phyloP scores from a whole-genome alignment of 1,140 invertebrate species.

The Pissodes strobi region DNA sequence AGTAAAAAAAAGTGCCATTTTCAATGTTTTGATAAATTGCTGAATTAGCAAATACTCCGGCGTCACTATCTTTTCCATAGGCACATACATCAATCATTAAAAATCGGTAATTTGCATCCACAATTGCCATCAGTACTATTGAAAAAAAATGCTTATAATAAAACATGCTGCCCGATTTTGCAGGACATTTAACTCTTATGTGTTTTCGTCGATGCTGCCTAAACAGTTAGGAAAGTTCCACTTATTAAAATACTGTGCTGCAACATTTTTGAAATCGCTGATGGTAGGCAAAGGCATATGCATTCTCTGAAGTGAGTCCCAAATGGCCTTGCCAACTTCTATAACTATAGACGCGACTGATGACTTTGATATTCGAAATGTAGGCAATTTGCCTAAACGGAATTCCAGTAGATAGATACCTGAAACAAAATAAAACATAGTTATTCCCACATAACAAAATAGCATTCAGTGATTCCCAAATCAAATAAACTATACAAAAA shows the following conservation, averaged over 20 bases:
- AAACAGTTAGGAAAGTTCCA: no score
- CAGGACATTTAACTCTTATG: slow-evolving; percentile 20
- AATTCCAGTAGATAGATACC: slow-evolving; percentile 19
- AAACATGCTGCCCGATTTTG: slow-evolving; percentile 26
- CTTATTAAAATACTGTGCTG: background rate
- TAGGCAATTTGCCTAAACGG: slow-evolving; percentile 20
- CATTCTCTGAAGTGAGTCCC: no score
- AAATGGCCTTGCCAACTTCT: slow-evolving; percentile 48
- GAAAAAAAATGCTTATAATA: no score
- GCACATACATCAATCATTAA: slow-evolving; percentile 26
- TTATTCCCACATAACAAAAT: no score
- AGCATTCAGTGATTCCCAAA: no score
- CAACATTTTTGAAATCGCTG: slow-evolving; percentile 43
- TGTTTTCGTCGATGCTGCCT: slow-evolving; percentile 56
- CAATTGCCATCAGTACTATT: slow-evolving; percentile 20
- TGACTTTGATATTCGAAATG: no score
- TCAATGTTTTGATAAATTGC: slow-evolving; percentile 12
- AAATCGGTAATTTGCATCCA: slow-evolving; percentile 34
- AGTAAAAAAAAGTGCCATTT: slow-evolving; percentile 15
- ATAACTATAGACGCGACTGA: no score
- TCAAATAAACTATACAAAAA: no score
- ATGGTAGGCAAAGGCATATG: slow-evolving; percentile 41
- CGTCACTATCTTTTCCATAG: slow-evolving; percentile 37
- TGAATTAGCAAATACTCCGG: slow-evolving; percentile 8
- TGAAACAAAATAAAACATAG: slow-evolving; percentile 30